Evolutionary conservation across 2,888 invertebrate species (phyloP).

Genomic region (Drosophila subsilvestris): DNA sequence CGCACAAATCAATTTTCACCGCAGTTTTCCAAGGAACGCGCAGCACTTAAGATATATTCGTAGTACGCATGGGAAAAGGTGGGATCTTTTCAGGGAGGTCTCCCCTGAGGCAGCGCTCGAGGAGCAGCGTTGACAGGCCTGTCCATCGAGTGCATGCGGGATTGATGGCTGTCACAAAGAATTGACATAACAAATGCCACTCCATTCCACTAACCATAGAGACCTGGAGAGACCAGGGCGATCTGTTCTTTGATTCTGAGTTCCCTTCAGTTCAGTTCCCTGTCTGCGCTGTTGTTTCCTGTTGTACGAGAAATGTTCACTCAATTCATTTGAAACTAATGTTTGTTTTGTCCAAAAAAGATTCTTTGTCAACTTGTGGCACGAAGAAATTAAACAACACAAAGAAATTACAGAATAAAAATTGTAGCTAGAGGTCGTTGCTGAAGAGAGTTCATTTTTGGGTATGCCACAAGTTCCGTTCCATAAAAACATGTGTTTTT

Average conservation of each 20-base stretch:
- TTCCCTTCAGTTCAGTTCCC: background rate
- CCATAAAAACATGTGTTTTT: constrained; percentile 55
- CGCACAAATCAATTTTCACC: constrained; percentile 71
- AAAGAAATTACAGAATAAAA: constrained; percentile 37
- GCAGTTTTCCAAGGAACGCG: constrained; percentile 38
- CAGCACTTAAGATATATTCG: constrained; percentile 53
- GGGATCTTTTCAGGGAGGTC: constrained; percentile 66
- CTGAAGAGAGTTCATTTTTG: constrained; percentile 1
- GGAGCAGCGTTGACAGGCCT: constrained; percentile 40
- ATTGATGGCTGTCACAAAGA: constrained; percentile 76
- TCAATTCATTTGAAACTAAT: constrained; percentile 56
- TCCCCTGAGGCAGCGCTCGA: constrained; percentile 41
- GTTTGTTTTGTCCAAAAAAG: constrained; percentile 65
- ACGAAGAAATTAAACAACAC: constrained; percentile 44
- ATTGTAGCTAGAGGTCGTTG: constrained; percentile 11
- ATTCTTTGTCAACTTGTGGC: constrained; percentile 72
- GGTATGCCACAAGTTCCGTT: constrained; percentile 21
- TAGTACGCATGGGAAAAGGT: constrained; percentile 23
- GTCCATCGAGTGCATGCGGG: constrained; percentile 56
- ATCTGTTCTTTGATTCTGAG: background rate
- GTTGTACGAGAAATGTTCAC: constrained; percentile 37
- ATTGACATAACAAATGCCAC: constrained; percentile 77
- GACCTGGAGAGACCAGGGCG: constrained; percentile 1
- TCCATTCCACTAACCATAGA: constrained; percentile 32
- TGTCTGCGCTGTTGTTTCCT: constrained; percentile 31